A percentile compares a stretch with the other conserved stretches of the same genome.
phyloP scores from a whole-genome alignment of 1,140 invertebrate species.

The Orchestia grillus region DNA sequence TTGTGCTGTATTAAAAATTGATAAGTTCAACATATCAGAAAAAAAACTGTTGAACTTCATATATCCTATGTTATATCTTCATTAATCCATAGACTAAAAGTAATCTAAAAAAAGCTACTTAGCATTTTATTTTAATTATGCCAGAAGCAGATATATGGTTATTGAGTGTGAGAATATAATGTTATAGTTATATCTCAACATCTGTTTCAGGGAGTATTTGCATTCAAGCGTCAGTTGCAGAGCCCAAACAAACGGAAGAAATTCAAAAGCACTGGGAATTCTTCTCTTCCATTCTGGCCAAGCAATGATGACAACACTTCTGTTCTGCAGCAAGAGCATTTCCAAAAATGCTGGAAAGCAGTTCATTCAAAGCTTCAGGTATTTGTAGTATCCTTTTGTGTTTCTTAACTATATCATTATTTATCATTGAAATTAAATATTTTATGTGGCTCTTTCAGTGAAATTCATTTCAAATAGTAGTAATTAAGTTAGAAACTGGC shows the following conservation, averaged over 20 bases:
- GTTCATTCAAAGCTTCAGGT: background rate
- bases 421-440: background rate
- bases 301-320: conserved; percentile 16
- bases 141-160: too few relatives aligned
- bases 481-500: too few relatives aligned
- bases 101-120: background rate
- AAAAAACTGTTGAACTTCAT: background rate
- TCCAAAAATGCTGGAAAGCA: background rate
- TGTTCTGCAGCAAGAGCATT: conserved; percentile 19
- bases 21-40: too few relatives aligned
- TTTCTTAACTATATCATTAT: background rate
- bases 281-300: background rate
- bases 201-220: conserved; percentile 38
- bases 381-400: background rate
- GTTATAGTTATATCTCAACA: background rate
- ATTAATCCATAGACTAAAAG: background rate
- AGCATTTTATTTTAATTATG: too few relatives aligned
- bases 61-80: background rate
- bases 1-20: too few relatives aligned
- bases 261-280: background rate
- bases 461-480: too few relatives aligned
- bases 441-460: too few relatives aligned
- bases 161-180: background rate
- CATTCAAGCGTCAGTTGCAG: background rate
- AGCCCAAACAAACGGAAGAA: background rate